Percentiles rank a stretch among this genome's conserved stretches.
Conservation (phyloP, 2,113 vertebrate genomes). For the Carettochelys insculpta region DNA sequence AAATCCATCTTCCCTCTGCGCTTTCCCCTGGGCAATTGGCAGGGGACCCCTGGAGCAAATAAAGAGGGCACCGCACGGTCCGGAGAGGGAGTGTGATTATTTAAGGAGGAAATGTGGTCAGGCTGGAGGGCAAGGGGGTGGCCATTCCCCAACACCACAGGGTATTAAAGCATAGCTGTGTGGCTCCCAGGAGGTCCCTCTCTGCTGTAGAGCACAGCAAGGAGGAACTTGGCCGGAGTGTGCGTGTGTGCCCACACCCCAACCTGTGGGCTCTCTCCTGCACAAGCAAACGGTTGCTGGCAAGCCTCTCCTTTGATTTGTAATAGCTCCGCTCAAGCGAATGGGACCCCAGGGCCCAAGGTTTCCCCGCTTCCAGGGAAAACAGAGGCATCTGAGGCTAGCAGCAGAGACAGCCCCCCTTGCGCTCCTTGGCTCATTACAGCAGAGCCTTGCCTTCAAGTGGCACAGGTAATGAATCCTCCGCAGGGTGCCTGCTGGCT, state of each 20-base stretch:
- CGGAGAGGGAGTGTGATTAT: background rate
- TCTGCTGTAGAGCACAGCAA: background rate
- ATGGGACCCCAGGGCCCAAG: background rate
- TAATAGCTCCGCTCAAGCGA: rapidly evolving
- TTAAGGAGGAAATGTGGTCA: background rate
- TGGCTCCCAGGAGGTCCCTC: background rate
- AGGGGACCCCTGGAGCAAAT: background rate
- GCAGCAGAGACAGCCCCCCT: background rate
- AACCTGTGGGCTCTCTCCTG: background rate
- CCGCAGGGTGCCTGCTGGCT: constrained; percentile 67
- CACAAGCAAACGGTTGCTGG: background rate
- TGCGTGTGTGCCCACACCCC: background rate
- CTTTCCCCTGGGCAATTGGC: constrained; percentile 5
- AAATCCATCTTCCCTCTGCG: constrained; percentile 50
- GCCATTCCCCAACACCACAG: background rate
- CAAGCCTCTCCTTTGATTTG: background rate
- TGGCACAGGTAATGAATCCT: constrained; percentile 75
- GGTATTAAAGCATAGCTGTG: background rate
- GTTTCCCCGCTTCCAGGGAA: background rate
- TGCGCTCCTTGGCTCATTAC: constrained; percentile 52
- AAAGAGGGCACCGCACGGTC: background rate
- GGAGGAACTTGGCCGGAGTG: background rate
- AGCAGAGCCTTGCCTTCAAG: constrained; percentile 54
- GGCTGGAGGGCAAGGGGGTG: background rate
- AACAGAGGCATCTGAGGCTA: background rate